These are phyloP conservation scores for Hypolimnas misippus DNA, from an alignment of 2,888 invertebrate species.

Conservation along the genomic window DNA sequence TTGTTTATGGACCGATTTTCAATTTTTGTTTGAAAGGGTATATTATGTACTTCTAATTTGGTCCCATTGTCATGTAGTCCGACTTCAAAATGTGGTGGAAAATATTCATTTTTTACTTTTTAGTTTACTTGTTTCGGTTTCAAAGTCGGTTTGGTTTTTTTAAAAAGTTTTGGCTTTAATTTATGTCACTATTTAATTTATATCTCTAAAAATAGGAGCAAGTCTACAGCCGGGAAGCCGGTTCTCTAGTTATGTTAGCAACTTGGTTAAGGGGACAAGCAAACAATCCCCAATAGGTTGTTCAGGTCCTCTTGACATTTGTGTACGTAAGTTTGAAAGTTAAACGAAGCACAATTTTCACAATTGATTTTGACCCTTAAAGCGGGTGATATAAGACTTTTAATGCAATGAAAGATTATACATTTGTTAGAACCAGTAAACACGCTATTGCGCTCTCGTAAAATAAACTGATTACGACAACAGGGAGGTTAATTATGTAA, in stretches of 20 bases:
- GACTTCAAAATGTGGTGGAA: too few relatives aligned
- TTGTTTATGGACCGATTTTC: too few relatives aligned
- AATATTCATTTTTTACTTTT: too few relatives aligned
- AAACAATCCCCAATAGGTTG: constrained; percentile 28
- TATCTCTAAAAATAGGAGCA: not conserved
- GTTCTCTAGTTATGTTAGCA: constrained; percentile 10
- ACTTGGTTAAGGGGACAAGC: constrained; percentile 26
- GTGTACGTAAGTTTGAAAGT: constrained; percentile 21
- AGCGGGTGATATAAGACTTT: not conserved
- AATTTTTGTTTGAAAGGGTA: too few relatives aligned
- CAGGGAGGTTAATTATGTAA: not conserved
- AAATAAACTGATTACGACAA: constrained; percentile 26
- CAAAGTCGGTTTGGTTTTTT: not conserved
- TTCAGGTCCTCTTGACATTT: constrained; percentile 16
- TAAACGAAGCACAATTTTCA: constrained; percentile 16
- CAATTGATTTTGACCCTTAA: not conserved
- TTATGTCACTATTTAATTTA: too few relatives aligned
- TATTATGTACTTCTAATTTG: too few relatives aligned
- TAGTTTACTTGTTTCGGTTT: too few relatives aligned
- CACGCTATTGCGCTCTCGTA: not conserved
- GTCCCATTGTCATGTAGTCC: too few relatives aligned
- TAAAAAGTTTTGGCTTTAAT: too few relatives aligned
- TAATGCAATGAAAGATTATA: not conserved
- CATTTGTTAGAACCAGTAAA: constrained; percentile 12
- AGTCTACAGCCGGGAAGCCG: not conserved